phyloP scores from a whole-genome alignment of 2,113 vertebrate genomes.

The Athene noctua region DNA sequence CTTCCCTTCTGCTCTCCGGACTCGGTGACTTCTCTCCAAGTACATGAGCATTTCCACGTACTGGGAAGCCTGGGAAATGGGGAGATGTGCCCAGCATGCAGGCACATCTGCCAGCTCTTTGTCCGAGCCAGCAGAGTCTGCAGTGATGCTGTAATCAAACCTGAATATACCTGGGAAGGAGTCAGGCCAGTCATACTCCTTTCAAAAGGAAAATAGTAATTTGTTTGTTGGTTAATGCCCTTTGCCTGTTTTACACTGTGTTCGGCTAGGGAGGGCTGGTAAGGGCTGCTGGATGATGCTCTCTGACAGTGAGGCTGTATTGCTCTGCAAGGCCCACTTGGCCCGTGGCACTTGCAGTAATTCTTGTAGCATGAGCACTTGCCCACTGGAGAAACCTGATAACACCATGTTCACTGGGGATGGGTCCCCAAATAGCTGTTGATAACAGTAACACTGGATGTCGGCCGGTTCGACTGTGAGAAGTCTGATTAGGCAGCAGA shows the following conservation, averaged over 20 bases:
- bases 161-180: neutral
- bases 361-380: neutral
- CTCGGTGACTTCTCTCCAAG: neutral
- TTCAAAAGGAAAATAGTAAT: neutral
- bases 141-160: neutral
- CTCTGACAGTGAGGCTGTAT: rapidly evolving
- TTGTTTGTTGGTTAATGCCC: too few relatives aligned
- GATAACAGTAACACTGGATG: neutral
- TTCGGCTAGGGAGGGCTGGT: neutral
- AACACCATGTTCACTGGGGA: neutral
- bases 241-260: too few relatives aligned
- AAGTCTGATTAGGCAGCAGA: neutral
- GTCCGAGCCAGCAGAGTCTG: neutral
- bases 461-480: neutral
- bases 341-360: neutral
- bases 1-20: neutral
- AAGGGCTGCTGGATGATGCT: neutral
- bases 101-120: neutral
- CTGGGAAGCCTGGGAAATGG: neutral
- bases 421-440: neutral
- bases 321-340: neutral
- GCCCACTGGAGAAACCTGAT: neutral
- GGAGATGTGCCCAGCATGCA: neutral
- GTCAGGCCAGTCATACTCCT: neutral
- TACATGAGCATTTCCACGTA: neutral